Evolutionary conservation across 2,888 invertebrate genomes (phyloP).

Genomic region (Tinea trinotella): DNA sequence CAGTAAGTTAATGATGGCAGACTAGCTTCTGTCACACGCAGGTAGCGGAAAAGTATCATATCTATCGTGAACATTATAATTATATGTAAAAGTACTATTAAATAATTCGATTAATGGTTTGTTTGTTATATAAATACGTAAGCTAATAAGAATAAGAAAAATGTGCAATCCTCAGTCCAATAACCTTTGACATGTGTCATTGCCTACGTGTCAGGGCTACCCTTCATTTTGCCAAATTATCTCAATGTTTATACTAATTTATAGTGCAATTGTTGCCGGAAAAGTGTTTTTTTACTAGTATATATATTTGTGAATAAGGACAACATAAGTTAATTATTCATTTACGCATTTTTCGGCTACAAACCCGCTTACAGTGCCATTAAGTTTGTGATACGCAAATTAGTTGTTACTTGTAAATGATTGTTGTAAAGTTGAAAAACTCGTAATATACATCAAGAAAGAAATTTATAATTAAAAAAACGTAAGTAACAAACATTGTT

Average conservation of each 20-base stretch:
- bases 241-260: conserved; percentile 19
- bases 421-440: not conserved
- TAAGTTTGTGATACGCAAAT: not conserved
- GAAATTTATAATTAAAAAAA: too few species aligned
- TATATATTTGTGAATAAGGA: conserved; percentile 5
- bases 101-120: not conserved
- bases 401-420: not conserved
- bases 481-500: too few species aligned
- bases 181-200: conserved; percentile 73
- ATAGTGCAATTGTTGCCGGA: conserved; percentile 2
- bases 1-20: conserved; percentile 1
- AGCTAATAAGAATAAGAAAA: not conserved
- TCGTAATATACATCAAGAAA: too few species aligned
- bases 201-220: conserved; percentile 66
- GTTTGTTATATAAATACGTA: not conserved
- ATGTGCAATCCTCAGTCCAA: conserved; percentile 40
- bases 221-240: conserved; percentile 11
- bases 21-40: conserved; percentile 10
- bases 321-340: not conserved
- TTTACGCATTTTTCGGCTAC: not conserved
- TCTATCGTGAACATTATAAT: not conserved
- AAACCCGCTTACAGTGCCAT: not conserved
- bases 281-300: conserved; percentile 10
- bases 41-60: not conserved
- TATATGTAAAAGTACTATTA: not conserved